These are phyloP conservation scores for Amiota communis DNA, from an alignment of 2,888 invertebrate genomes.

Conservation along the genomic window DNA sequence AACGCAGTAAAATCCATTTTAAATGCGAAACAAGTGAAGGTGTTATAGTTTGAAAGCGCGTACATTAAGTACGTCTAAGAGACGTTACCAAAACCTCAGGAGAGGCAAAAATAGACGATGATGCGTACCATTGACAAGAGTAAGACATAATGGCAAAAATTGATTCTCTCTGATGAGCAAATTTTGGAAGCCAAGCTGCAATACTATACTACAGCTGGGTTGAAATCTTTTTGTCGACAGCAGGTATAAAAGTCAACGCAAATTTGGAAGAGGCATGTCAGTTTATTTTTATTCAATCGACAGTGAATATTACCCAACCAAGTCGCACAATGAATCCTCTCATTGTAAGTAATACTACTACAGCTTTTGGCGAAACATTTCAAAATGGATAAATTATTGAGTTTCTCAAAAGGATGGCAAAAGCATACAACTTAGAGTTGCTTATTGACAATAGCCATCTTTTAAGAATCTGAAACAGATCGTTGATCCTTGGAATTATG, in stretches of 20 bases:
- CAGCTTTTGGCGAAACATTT: not conserved
- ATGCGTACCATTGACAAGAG: conserved; percentile 1
- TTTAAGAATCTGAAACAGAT: not conserved
- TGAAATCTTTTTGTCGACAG: conserved; percentile 38
- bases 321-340: conserved; percentile 73
- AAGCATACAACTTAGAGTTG: not conserved
- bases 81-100: not conserved
- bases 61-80: conserved; percentile 4
- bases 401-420: conserved; percentile 1
- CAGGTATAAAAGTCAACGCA: conserved; percentile 69
- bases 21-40: conserved; percentile 27
- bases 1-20: conserved; percentile 21
- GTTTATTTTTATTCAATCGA: conserved; percentile 73
- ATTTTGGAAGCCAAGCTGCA: conserved; percentile 47
- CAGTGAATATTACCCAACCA: conserved; percentile 69
- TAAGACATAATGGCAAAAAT: conserved; percentile 16
- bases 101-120: not conserved
- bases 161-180: conserved; percentile 33
- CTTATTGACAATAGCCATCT: not conserved
- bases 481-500: not conserved
- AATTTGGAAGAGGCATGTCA: conserved; percentile 70
- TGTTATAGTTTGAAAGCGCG: not conserved
- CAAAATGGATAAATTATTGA: not conserved
- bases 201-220: conserved; percentile 40
- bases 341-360: conserved; percentile 68